Evolutionary conservation across 2,888 invertebrate species (phyloP), one percentile per base, ranked within the genome.

Genomic region (Amiota minor): DNA sequence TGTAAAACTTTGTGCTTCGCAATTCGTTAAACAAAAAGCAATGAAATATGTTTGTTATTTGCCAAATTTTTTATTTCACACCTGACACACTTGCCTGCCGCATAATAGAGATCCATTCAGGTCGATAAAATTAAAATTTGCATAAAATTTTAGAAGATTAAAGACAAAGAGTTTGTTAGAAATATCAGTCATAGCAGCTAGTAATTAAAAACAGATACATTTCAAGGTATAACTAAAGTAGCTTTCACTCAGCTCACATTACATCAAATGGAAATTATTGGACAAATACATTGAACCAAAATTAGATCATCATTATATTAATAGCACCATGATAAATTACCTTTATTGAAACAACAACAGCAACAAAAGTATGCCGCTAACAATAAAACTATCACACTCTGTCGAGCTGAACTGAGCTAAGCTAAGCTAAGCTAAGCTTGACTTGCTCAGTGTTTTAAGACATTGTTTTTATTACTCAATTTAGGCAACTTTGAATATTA

Each of bases 401-500:
- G 59, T 11, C 18, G 18, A 59, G 59, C 18, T 20, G 59, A 18
- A 1, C n/a, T 53, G 53, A 53, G 53, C 53, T 12, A 16, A 53
- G n/a, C 53, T 12, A 16, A 53, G 53, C 53, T 12, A 16, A 53
- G n/a, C 53, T 12, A 16, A 53, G n/a, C 53, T 35, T 53, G 53
- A 1, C 16, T 14, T 53, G 53, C n/a, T 16, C 1, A n/a, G 62
- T 50, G 23, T n/a, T 35, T 2, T 53, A 20, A 50, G 53, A 10
- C 35, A 35, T n/a, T 53, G 53, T 53, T n/a, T 2, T 53, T 53
- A 70, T 70, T 70, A 46, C 71, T 65, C 47, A 72, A 71, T 74
- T 76, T 74, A 76, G 71, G 74, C 74, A 76, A 76, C 68, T 23
- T 64, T 47, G 20, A 11, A 55, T 35, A 35, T 64, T 61, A 72